Evolutionary conservation across 2,113 vertebrate species (phyloP), one percentile per base, ranked within the genome.

Genomic region (Myiagra hebetior): DNA sequence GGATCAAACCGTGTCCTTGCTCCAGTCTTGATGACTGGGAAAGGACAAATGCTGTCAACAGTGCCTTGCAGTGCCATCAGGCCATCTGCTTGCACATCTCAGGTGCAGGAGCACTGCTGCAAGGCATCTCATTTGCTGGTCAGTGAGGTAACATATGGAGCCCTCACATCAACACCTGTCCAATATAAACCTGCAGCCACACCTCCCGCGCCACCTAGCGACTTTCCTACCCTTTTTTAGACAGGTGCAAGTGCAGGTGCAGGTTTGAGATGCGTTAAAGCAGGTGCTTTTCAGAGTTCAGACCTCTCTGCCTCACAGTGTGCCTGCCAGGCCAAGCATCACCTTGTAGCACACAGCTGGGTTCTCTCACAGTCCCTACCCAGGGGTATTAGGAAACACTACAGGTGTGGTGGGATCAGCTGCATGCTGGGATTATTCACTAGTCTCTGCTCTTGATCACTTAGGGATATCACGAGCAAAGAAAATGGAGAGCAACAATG

Each of bases 191-290:
- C 35, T 39, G 65, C 53, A 75, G 53, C 52, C 81, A 80, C 81
- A 44, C 14, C 47, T 85, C 62, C 65, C 3, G 0, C 2, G 4
- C 31, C 39, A 21, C 13, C 23, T 0, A 4, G 10, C 0, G 0
- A 42, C 3, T 64, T 15, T 73, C 44, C n/a, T 75, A 2, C 44
- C 8, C 44, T 41, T 55, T 69, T 20, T 50, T 53, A 3, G 2
- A 50, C 37, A 69, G 44, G 7, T 27, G 10, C 7, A 0, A 3
- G 6, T 19, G 24, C 30, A 47, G 22, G 24, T 9, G 1, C 1
- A 2, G 21, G 21, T 46, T 50, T 78, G 50, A 42, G 21, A 47
- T 3, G 5, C 9, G 10, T 21, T 82, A 23, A 68, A 85, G 47
- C 26, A 35, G 26, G 17, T 52, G 17, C 16, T 70, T 72, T 27